These are phyloP conservation scores for Acrocyrtus sp. DNA, from an alignment of 2,888 invertebrate species.

Conservation along the genomic window DNA sequence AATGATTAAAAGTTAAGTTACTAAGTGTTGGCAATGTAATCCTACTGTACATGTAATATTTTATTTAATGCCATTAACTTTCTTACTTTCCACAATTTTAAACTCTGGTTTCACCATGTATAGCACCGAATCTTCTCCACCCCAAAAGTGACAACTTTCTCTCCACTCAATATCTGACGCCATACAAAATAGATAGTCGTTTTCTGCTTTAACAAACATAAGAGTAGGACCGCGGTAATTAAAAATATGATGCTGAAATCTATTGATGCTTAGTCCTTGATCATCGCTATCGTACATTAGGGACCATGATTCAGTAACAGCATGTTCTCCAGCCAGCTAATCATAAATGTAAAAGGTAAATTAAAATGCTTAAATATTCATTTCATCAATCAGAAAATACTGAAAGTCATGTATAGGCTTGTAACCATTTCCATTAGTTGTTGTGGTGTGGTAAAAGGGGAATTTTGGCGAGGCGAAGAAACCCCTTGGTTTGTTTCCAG, in stretches of 20 bases:
- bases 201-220: slow-evolving; percentile 70
- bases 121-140: slow-evolving; percentile 80
- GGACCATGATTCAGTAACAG: slow-evolving; percentile 78
- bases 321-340: not conserved
- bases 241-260: slow-evolving; percentile 86
- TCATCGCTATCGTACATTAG: slow-evolving; percentile 84
- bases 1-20: no score
- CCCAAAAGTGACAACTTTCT: slow-evolving; percentile 86
- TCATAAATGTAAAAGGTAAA: not conserved
- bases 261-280: slow-evolving; percentile 78
- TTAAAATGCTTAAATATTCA: not conserved
- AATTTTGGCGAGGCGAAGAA: not conserved
- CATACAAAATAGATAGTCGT: slow-evolving; percentile 78
- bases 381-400: not conserved
- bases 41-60: not conserved
- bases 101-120: slow-evolving; percentile 76
- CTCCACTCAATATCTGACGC: slow-evolving; percentile 85
- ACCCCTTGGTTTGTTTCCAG: slow-evolving; percentile 44
- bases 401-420: no score
- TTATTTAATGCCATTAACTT: slow-evolving; percentile 27
- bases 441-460: slow-evolving; percentile 43
- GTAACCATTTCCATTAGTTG: slow-evolving; percentile 47
- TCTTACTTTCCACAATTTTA: slow-evolving; percentile 69
- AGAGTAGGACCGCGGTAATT: slow-evolving; percentile 75
- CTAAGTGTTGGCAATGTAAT: no score